Conservation (phyloP, 2,888 invertebrate species). For the Melipona bicolor region DNA sequence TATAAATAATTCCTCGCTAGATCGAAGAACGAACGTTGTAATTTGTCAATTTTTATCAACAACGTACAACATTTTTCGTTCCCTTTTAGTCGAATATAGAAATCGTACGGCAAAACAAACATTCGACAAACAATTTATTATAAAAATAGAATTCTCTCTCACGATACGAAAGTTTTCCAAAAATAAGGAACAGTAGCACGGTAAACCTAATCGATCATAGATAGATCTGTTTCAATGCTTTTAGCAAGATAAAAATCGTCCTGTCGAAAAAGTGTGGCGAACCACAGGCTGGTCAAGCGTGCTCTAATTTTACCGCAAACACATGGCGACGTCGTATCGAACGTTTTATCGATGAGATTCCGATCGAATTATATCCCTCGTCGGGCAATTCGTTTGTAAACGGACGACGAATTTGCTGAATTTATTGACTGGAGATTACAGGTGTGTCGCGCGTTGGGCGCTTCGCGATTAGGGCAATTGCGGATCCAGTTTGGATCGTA, state of each 20-base stretch:
- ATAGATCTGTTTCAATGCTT: background rate
- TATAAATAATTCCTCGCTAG: too few species aligned
- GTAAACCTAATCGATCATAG: too few species aligned
- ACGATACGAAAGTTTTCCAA: too few species aligned
- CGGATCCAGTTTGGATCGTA: background rate
- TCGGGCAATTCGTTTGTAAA: background rate
- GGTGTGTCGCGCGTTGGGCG: conserved; percentile 16
- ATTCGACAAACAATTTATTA: too few species aligned
- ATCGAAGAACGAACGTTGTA: too few species aligned
- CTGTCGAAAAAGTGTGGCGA: background rate
- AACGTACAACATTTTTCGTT: too few species aligned
- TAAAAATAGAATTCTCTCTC: too few species aligned
- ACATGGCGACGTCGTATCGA: background rate
- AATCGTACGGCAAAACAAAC: too few species aligned
- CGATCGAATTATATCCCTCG: background rate
- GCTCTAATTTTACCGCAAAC: background rate
- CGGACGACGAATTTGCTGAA: background rate
- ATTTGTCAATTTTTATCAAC: too few species aligned
- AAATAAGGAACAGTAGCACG: too few species aligned
- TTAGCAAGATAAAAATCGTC: background rate
- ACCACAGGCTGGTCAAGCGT: background rate
- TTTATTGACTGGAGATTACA: conserved; percentile 26
- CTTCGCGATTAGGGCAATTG: conserved; percentile 15
- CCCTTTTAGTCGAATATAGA: too few species aligned
- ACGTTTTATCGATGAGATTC: background rate